Evolutionary conservation across 2,888 invertebrate genomes (phyloP), one percentile per base, ranked within the genome.

Genomic region (Neocrepidodera transversa): DNA sequence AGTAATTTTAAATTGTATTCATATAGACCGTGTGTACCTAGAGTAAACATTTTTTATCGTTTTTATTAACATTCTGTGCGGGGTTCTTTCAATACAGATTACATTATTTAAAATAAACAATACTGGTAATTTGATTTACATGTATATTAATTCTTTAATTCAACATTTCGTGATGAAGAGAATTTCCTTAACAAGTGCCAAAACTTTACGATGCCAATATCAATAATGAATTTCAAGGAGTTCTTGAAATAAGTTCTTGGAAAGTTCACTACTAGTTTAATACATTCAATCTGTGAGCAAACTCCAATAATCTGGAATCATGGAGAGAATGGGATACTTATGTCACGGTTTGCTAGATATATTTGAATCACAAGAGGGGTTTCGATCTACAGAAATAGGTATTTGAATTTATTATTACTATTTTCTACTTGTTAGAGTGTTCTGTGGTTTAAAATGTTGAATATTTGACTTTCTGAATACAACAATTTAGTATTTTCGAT

Each of bases 221-320:
- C 45, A 26, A 14, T 45, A 45, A 45, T 28, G 45, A 45, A 45
- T 26, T 45, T 14, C 14, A 7, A 14, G 8, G 28, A 26, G 5
- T 45, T 28, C 26, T 45, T 45, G 13, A 23, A 45, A 45, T 45
- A 45, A 45, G 26, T 45, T 45, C 26, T 6, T 8, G 13, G 45
- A 45, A 45, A 45, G 14, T 45, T 26, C 26, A 14, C 7, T 45
- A 26, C 45, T 13, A 45, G 45, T 45, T 45, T 45, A n/a, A 45
- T 45, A 18, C 26, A 45, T 45, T 45, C 45, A 45, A 45, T 45
- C 26, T 45, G 38, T 16, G 13, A 28, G 38, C 38, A 16, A 50
- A 50, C 38, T 50, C 17, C 50, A 36, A 50, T 38, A 50, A 50
- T 36, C 23, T 28, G 10, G n/a, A 16, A 50, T 38, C 38, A 16